A percentile compares a stretch with the other conserved stretches of the same genome.
These are phyloP conservation scores for Chymomyza amoena DNA, from an alignment of 2,888 invertebrate species.

Conservation along the genomic window DNA sequence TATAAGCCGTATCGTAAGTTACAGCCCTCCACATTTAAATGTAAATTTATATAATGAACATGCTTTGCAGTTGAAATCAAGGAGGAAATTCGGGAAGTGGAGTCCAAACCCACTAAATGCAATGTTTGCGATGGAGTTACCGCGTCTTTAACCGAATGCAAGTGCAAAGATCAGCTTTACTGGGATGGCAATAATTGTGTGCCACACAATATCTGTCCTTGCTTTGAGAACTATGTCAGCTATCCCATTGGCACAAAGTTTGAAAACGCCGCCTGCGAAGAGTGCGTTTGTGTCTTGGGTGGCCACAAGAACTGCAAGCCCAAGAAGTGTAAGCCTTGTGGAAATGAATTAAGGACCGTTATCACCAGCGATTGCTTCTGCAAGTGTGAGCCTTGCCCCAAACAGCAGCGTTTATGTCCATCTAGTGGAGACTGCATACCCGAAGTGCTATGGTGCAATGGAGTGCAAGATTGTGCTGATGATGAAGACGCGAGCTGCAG, in stretches of 20 bases:
- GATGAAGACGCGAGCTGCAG: conserved; percentile 86
- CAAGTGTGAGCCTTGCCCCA: conserved; percentile 85
- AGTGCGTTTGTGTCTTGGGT: conserved; percentile 88
- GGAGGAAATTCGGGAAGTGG: conserved; percentile 43
- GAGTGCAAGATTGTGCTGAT: conserved; percentile 89
- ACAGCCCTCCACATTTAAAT: background rate
- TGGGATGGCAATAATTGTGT: conserved; percentile 89
- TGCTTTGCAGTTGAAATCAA: conserved; percentile 57
- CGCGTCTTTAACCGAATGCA: conserved; percentile 76
- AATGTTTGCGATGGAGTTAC: conserved; percentile 80
- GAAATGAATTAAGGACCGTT: conserved; percentile 80
- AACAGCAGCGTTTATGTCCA: conserved; percentile 84
- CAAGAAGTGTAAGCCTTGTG: conserved; percentile 85
- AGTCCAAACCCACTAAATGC: conserved; percentile 77
- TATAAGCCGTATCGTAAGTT: conserved; percentile 85
- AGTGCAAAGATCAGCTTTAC: conserved; percentile 81
- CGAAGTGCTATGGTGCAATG: conserved; percentile 88
- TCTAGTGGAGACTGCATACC: conserved; percentile 87
- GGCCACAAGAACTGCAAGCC: conserved; percentile 86
- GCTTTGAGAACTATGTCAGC: conserved; percentile 86
- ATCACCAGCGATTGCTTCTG: conserved; percentile 87
- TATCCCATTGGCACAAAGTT: conserved; percentile 86
- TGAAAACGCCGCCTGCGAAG: conserved; percentile 86
- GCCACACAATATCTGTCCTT: conserved; percentile 86
- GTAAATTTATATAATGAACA: background rate